Base-by-base conservation (phyloP, 2,888 invertebrate genomes). In the Ischnura elegans region DNA sequence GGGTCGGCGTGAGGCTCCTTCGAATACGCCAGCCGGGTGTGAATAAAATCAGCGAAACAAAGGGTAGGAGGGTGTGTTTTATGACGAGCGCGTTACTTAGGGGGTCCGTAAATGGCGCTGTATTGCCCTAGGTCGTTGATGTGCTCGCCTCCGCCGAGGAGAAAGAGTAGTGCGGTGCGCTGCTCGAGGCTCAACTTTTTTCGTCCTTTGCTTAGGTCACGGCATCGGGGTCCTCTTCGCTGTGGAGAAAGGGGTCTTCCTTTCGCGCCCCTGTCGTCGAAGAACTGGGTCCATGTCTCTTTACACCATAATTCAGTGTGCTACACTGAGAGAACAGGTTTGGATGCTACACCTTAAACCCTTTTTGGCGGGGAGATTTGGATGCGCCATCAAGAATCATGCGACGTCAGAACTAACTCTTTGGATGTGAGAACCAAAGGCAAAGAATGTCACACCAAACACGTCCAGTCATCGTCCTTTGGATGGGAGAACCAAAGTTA, bases 101-200 rank as follows among this genome's bases (percentile, higher is more conserved):
- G 76, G 76, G 29, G 76, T 16, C 76, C 76, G 76, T 76, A 76
- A 76, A 76, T 76, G 76, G 76, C 76, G 76, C 76, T 8, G 76
- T 10, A 10, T 29, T 76, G 76, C 36, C 76, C 76, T 76, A 76
- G 76, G 76, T 76, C 76, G 36, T 29, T 76, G 76, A 76, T 29
- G 76, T 13, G 76, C 76, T 29, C 21, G 76, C 1, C 47, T 47
- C 47, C 16, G 8, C 47, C n/a, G n/a, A 19, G 51, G 16, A 51
- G 51, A 51, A 10, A n/a, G 61, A 61, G 61, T 61, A n/a, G 19
- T 61, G 8, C 61, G 5, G 61, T 8, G n/a, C n/a, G n/a, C n/a
- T n/a, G n/a, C n/a, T n/a, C 76, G 29, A 36, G 29, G 76, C 76
- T 13, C 76, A 8, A 51, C 61, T 61, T 61, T 61, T 61, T 61